Evolutionary conservation across 2,888 invertebrate genomes (phyloP).

Genomic region (Stenchaetothrips biformis): DNA sequence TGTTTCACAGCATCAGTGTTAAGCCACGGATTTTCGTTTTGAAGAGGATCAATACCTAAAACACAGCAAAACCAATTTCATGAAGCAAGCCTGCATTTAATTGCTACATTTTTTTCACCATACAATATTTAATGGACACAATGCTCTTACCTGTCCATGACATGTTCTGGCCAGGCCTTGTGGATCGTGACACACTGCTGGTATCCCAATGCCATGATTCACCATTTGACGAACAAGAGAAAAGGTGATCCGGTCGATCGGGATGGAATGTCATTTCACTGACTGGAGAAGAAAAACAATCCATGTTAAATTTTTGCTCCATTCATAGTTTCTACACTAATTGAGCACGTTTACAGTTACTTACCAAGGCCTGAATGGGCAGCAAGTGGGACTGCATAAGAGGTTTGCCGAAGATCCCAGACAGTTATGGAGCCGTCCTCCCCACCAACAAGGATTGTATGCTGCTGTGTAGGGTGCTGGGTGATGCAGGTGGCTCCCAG

Average conservation of each 20-base stretch:
- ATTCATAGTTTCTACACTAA: conserved; percentile 16
- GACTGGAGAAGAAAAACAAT: conserved; percentile 50
- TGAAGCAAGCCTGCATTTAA: conserved; percentile 41
- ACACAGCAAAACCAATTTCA: conserved; percentile 5
- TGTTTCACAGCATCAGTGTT: conserved; percentile 63
- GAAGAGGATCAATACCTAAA: conserved; percentile 27
- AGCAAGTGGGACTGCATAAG: conserved; percentile 74
- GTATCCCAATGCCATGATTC: conserved; percentile 89
- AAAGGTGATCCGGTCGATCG: conserved; percentile 75
- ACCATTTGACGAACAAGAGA: conserved; percentile 74
- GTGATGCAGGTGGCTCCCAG: conserved; percentile 53
- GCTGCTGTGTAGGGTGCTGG: conserved; percentile 82
- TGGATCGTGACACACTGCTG: conserved; percentile 43
- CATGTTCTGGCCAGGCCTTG: conserved; percentile 27
- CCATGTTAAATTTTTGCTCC: not conserved
- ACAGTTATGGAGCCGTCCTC: conserved; percentile 82
- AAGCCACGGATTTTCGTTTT: conserved; percentile 57
- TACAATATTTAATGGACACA: conserved; percentile 35
- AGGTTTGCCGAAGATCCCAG: conserved; percentile 83
- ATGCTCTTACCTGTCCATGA: conserved; percentile 1
- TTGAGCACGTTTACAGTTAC: not conserved
- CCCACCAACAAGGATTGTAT: conserved; percentile 77
- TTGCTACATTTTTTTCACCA: conserved; percentile 44
- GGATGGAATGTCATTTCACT: conserved; percentile 86
- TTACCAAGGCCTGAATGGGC: conserved; percentile 59